Percentiles rank a stretch among this genome's conserved stretches.
Evolutionary conservation across 2,888 invertebrate genomes (phyloP).

Genomic region (Eilema depressum): DNA sequence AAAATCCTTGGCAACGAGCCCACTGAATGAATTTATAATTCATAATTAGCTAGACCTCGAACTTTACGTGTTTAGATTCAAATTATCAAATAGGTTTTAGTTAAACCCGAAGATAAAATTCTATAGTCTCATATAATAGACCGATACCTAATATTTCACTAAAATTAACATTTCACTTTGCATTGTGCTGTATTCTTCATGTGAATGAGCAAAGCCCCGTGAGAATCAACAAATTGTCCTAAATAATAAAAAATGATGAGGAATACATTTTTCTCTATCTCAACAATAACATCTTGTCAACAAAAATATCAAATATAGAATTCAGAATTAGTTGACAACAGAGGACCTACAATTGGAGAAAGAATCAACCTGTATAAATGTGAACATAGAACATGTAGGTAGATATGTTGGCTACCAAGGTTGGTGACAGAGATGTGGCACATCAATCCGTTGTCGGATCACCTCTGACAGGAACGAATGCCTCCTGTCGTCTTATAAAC

Average conservation of each 20-base stretch:
- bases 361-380: neutral
- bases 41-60: too few relatives aligned
- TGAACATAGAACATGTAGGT: constrained; percentile 2
- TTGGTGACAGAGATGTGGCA: constrained; percentile 34
- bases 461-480: constrained; percentile 47
- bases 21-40: too few relatives aligned
- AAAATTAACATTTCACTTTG: neutral
- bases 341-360: neutral
- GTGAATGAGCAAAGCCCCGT: neutral
- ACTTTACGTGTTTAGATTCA: too few relatives aligned
- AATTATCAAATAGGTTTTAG: neutral
- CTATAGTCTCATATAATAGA: neutral
- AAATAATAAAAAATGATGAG: neutral
- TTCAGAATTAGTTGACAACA: neutral
- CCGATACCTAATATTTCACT: too few relatives aligned
- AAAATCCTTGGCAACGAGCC: too few relatives aligned
- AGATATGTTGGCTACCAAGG: neutral
- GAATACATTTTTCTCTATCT: too few relatives aligned
- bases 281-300: too few relatives aligned
- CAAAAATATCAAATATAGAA: too few relatives aligned
- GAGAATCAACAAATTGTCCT: neutral
- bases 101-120: neutral
- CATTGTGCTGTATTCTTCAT: neutral
- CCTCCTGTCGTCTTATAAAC: constrained; percentile 41
- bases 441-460: constrained; percentile 61